Evolutionary conservation across 1,140 invertebrate genomes (phyloP).

Genomic region (Pemphigus obesinymphae): DNA sequence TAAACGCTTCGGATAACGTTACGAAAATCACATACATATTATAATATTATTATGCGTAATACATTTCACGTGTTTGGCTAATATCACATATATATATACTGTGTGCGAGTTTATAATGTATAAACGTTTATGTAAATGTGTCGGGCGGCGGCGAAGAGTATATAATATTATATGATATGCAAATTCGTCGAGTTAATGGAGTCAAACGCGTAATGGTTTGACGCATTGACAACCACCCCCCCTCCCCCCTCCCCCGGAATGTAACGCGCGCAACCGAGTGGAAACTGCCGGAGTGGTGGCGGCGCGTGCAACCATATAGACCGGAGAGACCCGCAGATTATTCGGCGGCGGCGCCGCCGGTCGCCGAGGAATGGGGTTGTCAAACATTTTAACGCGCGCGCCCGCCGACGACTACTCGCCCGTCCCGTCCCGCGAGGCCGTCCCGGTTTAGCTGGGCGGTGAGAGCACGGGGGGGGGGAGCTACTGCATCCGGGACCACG

Average conservation of each 20-base stretch:
- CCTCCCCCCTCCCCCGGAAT: not conserved
- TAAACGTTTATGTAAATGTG: slow-evolving; percentile 22
- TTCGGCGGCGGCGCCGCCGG: too few relatives aligned
- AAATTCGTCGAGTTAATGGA: slow-evolving; percentile 9
- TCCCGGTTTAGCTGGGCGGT: too few relatives aligned
- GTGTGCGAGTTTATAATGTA: not conserved
- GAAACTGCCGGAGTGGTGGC: not conserved
- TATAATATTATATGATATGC: too few relatives aligned
- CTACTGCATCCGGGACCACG: too few relatives aligned
- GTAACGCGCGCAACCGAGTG: not conserved
- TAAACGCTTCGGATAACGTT: not conserved
- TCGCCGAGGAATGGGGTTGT: not conserved
- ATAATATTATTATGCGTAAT: not conserved
- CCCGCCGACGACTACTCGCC: not conserved
- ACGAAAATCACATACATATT: not conserved
- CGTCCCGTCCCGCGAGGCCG: too few relatives aligned
- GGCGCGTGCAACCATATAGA: not conserved
- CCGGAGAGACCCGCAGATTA: too few relatives aligned
- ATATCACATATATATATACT: not conserved
- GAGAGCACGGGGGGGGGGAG: too few relatives aligned
- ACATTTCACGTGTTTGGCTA: slow-evolving; percentile 4
- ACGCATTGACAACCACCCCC: slow-evolving; percentile 10
- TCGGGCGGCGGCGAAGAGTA: slow-evolving; percentile 4
- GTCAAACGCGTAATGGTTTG: slow-evolving; percentile 20
- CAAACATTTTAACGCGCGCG: not conserved